Evolutionary conservation across 2,797 vertebrate species (phyloP), one percentile per base, ranked within the genome.

Genomic region (Fistularia tabacaria): DNA sequence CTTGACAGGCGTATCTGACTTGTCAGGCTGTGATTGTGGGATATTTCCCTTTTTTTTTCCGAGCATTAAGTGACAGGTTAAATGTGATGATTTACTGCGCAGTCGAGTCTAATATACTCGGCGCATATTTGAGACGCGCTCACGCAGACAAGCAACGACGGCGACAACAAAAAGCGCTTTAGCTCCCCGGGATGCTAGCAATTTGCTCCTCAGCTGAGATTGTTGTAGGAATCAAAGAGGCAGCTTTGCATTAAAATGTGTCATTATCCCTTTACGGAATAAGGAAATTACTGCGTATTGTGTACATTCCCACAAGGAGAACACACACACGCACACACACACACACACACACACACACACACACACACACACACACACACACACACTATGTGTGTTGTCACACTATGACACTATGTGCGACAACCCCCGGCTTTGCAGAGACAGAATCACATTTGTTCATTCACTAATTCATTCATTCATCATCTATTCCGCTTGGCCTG

Each of bases 1-100:
- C 46, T 56, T 49, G 60, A 67, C 50, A 36, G 44, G 36, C 62
- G 49, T 51, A 58, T 75, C 64, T 59, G 63, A 64, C 47, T 60
- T 48, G 9, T 11, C 14, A 9, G 14, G 11, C 14, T 69, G 49
- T 76, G 51, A 66, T 69, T 71, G 52, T 64, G 37, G 25, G 25
- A 25, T 25, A 25, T 25, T 25, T 25, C 25, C 25, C 5, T 25
- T 25, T 25, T 25, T 45, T 45, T 77, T 64, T 62, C 7, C 57
- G 10, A 36, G 49, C 37, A 54, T 54, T 63, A 25, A 25, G 25
- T 25, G 54, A 54, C 9, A 6, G 47, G 56, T 52, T 52, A 65
- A 53, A 14, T 36, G 47, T 25, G 25, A 25, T 25, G 25, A 25
- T 25, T 25, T 25, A 25, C 25, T 25, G 25, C 25, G 25, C 25